These are phyloP conservation scores for Leptopilina boulardi DNA, from an alignment of 1,140 invertebrate species.

Conservation along the genomic window DNA sequence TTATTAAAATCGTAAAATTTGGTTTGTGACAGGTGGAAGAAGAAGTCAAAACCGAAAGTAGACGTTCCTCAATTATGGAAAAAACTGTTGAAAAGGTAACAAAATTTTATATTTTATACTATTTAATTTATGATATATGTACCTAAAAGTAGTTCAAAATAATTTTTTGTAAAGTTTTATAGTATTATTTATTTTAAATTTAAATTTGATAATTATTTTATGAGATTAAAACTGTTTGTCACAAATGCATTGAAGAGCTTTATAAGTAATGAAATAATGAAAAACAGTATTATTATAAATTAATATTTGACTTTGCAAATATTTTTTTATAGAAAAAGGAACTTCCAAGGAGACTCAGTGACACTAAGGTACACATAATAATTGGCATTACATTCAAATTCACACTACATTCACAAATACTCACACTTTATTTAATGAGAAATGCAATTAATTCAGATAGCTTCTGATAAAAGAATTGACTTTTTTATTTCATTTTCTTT, in stretches of 20 bases:
- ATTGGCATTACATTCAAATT: neutral
- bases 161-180: neutral
- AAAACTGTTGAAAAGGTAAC: conserved; percentile 73
- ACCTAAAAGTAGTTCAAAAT: conserved; percentile 61
- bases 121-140: conserved; percentile 62
- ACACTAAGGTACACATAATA: conserved; percentile 43
- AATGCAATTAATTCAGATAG: neutral
- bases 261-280: neutral
- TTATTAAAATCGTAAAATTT: conserved; percentile 35
- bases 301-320: conserved; percentile 34
- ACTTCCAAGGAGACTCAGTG: conserved; percentile 9
- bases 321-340: conserved; percentile 18
- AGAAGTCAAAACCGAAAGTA: conserved; percentile 79
- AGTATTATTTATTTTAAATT: neutral
- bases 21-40: conserved; percentile 70
- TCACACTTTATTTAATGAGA: neutral
- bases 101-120: conserved; percentile 26
- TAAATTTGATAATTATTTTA: neutral
- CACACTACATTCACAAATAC: neutral
- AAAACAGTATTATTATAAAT: neutral
- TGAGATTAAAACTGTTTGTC: no score
- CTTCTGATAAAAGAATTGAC: neutral
- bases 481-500: neutral
- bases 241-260: conserved; percentile 20
- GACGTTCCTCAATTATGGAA: conserved; percentile 80